A percentile compares a stretch with the other conserved stretches of the same genome.
Evolutionary conservation across 2,113 vertebrate genomes (phyloP).

Genomic region (Chaetodon auriga): DNA sequence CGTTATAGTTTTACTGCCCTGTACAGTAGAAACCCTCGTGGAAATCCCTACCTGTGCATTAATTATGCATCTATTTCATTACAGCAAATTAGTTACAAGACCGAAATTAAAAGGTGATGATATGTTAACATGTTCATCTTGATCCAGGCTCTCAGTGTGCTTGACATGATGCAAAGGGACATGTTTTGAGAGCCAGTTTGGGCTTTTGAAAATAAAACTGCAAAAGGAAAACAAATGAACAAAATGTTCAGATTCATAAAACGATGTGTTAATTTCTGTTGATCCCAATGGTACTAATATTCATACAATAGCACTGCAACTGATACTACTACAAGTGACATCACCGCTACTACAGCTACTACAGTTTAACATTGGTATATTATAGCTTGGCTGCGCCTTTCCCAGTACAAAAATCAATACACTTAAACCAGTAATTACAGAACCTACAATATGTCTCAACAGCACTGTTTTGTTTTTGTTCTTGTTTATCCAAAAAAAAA

Average conservation of each 20-base stretch:
- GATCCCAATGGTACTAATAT: background rate
- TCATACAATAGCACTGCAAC: background rate
- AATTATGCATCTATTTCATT: conserved; percentile 36
- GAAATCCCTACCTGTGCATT: conserved; percentile 19
- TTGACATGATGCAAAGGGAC: background rate
- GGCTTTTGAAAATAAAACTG: background rate
- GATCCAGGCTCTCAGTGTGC: background rate
- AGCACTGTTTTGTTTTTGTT: no score
- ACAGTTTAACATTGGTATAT: no score
- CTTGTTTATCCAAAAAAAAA: no score
- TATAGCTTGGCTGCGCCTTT: no score
- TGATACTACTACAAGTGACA: no score
- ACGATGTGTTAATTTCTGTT: no score
- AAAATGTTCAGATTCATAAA: no score
- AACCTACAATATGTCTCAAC: no score
- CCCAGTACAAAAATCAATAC: no score
- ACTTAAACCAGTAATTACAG: no score
- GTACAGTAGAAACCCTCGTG: background rate
- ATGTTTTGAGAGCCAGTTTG: background rate
- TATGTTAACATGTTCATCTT: background rate
- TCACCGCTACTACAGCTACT: no score
- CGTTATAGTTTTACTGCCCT: conserved; percentile 21
- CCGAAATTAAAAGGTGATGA: conserved; percentile 37
- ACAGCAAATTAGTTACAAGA: conserved; percentile 31
- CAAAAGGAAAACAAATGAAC: background rate